phyloP scores from a whole-genome alignment of 2,113 vertebrate species.

The Etia nguti region DNA sequence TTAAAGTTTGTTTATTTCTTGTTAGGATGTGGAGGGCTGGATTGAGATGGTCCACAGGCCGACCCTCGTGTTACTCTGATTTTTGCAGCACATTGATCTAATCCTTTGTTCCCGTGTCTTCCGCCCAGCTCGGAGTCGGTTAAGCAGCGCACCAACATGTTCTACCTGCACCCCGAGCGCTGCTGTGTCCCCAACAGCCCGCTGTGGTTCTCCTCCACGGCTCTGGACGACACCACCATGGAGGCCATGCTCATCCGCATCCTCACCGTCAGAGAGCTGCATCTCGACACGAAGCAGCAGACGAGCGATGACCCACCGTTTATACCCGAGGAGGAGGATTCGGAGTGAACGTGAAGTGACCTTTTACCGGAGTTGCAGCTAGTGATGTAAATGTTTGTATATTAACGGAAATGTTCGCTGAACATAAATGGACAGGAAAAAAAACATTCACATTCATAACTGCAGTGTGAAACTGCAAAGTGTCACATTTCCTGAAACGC shows the following conservation, averaged over 20 bases:
- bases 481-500: background rate
- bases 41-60: background rate
- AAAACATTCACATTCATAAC: background rate
- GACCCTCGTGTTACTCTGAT: background rate
- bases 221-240: slow-evolving; percentile 86
- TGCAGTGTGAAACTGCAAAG: background rate
- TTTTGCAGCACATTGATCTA: background rate
- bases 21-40: background rate
- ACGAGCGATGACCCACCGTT: background rate
- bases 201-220: slow-evolving; percentile 90
- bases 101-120: background rate
- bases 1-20: background rate
- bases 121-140: slow-evolving; percentile 86
- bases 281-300: slow-evolving; percentile 51
- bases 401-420: background rate
- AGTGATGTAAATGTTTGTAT: slow-evolving; percentile 23
- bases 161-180: slow-evolving; percentile 95
- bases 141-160: slow-evolving; percentile 90
- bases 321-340: slow-evolving; percentile 10
- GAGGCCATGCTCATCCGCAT: slow-evolving; percentile 94
- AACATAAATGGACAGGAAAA: background rate
- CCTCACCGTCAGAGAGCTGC: slow-evolving; percentile 89
- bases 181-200: slow-evolving; percentile 96
- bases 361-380: background rate
- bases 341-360: slow-evolving; percentile 48